These are phyloP conservation scores for Ictalurus punctatus DNA, from an alignment of 2,113 vertebrate genomes.

Conservation along the genomic window DNA sequence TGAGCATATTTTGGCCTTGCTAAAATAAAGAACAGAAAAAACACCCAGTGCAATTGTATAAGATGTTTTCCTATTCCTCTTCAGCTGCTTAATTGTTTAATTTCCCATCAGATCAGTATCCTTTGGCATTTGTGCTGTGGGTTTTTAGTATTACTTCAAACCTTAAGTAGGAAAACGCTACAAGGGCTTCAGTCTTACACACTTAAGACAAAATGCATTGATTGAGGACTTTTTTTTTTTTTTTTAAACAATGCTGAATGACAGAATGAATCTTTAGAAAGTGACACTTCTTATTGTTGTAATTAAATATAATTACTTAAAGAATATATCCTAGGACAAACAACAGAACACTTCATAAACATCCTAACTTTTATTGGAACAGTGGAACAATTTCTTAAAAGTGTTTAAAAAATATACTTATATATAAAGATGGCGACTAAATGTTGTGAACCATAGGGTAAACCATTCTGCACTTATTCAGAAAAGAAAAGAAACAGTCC, in stretches of 20 bases:
- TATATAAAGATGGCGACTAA: conserved; percentile 54
- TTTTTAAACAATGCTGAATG: background rate
- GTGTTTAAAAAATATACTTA: conserved; percentile 55
- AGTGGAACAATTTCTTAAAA: conserved; percentile 54
- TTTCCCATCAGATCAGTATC: background rate
- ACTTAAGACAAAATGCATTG: background rate
- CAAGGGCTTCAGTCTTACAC: background rate
- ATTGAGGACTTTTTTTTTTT: background rate
- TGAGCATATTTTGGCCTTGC: background rate
- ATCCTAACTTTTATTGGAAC: conserved; percentile 50
- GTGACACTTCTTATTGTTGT: too few species aligned
- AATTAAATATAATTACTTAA: background rate
- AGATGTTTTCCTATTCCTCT: background rate
- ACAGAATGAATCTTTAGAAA: background rate
- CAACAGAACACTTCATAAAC: conserved; percentile 32
- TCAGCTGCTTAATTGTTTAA: background rate
- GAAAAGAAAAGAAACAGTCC: conserved; percentile 25
- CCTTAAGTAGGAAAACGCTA: background rate
- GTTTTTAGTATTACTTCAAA: background rate
- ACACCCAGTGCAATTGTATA: background rate
- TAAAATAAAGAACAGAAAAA: background rate
- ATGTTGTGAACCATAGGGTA: conserved; percentile 33
- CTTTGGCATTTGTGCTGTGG: background rate
- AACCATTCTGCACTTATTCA: conserved; percentile 26
- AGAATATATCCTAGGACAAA: background rate